These are phyloP conservation scores for Anser brachyrhynchus DNA, from an alignment of 2,113 vertebrate genomes.

Conservation along the genomic window DNA sequence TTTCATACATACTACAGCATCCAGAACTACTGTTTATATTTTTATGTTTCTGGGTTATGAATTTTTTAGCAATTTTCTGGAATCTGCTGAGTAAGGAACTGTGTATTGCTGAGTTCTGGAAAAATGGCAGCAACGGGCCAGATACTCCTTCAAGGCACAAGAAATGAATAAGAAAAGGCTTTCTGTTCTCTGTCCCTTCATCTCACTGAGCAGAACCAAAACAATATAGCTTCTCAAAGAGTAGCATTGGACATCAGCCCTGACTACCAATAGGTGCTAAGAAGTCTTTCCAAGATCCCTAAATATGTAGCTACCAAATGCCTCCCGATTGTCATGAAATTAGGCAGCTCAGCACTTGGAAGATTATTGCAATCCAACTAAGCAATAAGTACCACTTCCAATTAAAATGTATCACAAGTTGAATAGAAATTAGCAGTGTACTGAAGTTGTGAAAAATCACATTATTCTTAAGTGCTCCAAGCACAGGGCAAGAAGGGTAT, in stretches of 20 bases:
- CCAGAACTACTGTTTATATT: slow-evolving; percentile 45
- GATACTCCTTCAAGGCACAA: background rate
- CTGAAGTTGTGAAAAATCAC: background rate
- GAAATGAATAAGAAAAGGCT: background rate
- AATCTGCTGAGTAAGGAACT: slow-evolving; percentile 55
- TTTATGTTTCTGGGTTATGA: slow-evolving; percentile 61
- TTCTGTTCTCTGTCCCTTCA: background rate
- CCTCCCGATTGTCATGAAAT: background rate
- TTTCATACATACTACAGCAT: slow-evolving; percentile 15
- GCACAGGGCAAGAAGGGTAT: background rate
- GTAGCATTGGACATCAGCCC: background rate
- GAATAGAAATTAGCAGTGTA: background rate
- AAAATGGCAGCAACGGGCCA: background rate
- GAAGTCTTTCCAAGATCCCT: background rate
- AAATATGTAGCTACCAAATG: background rate
- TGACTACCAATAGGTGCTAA: background rate
- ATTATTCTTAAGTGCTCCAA: background rate
- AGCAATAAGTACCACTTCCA: background rate
- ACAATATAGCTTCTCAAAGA: background rate
- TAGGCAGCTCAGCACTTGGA: background rate
- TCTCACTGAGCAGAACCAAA: background rate
- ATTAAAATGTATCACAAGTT: background rate
- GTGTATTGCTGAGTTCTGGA: background rate
- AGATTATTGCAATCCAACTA: background rate
- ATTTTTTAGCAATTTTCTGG: slow-evolving; percentile 46